Conservation (phyloP, 1,140 invertebrate genomes). For the Zaprionus davidi region DNA sequence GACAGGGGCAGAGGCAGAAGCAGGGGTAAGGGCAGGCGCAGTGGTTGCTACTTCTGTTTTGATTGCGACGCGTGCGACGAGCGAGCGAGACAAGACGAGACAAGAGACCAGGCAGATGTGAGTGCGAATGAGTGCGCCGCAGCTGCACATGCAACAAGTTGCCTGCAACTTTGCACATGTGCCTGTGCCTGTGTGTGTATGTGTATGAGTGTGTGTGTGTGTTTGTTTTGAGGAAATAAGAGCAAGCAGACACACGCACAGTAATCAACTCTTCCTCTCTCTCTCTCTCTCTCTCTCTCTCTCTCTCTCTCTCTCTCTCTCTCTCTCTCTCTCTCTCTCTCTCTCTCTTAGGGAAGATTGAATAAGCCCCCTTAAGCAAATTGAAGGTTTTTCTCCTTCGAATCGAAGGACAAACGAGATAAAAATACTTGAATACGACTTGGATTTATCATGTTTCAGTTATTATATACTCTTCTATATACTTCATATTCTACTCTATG, state of each 20-base stretch:
- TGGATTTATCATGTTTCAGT: too few species aligned
- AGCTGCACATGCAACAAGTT: constrained; percentile 7
- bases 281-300: neutral
- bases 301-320: neutral
- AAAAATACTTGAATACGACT: too few species aligned
- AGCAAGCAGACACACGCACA: neutral
- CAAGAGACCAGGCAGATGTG: too few species aligned
- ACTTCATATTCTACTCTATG: too few species aligned
- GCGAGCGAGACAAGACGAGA: too few species aligned
- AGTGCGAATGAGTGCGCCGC: neutral
- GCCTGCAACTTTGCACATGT: constrained; percentile 1
- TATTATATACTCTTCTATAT: too few species aligned
- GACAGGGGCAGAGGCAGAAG: neutral
- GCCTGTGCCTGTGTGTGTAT: neutral
- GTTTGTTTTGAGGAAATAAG: neutral
- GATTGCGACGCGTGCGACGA: neutral
- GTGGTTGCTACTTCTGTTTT: neutral
- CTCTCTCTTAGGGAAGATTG: neutral
- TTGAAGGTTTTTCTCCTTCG: too few species aligned
- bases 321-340: neutral
- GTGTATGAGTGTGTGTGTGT: neutral
- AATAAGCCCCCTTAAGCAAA: too few species aligned
- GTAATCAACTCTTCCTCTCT: neutral
- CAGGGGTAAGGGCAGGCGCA: too few species aligned
- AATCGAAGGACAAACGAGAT: too few species aligned